A percentile compares a stretch with the other conserved stretches of the same genome.
Evolutionary conservation across 2,113 vertebrate genomes (phyloP).

Genomic region (Ailuropoda melanoleuca): DNA sequence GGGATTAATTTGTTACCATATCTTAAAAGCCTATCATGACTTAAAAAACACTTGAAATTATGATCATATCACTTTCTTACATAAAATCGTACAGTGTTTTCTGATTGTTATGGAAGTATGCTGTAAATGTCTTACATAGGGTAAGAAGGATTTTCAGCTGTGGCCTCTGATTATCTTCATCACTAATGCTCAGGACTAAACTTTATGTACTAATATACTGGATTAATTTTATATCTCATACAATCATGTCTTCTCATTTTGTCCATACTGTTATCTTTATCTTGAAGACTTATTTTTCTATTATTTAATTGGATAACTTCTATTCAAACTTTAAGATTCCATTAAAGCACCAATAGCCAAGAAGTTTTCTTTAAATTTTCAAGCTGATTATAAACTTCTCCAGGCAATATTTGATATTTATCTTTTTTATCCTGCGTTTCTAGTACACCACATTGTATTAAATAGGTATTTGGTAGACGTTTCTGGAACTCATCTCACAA

Average conservation of each 20-base stretch:
- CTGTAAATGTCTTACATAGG: neutral
- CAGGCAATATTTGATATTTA: constrained; percentile 19
- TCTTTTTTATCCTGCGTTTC: neutral
- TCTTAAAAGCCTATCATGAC: neutral
- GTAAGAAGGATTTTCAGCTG: neutral
- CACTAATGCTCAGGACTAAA: neutral
- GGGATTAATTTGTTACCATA: neutral
- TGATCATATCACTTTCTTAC: neutral
- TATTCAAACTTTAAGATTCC: neutral
- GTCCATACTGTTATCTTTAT: neutral
- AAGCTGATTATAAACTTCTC: neutral
- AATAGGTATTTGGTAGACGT: neutral
- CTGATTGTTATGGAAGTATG: neutral
- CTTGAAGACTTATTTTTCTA: neutral
- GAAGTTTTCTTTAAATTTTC: neutral
- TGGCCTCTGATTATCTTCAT: neutral
- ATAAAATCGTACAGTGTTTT: neutral
- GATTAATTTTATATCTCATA: neutral
- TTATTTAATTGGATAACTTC: neutral
- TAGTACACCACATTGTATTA: neutral
- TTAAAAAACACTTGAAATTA: neutral
- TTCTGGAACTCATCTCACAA: neutral
- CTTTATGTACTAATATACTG: neutral
- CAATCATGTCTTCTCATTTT: neutral
- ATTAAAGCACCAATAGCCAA: neutral